Evolutionary conservation across 2,113 vertebrate species (phyloP).

Genomic region (Ochotona princeps): DNA sequence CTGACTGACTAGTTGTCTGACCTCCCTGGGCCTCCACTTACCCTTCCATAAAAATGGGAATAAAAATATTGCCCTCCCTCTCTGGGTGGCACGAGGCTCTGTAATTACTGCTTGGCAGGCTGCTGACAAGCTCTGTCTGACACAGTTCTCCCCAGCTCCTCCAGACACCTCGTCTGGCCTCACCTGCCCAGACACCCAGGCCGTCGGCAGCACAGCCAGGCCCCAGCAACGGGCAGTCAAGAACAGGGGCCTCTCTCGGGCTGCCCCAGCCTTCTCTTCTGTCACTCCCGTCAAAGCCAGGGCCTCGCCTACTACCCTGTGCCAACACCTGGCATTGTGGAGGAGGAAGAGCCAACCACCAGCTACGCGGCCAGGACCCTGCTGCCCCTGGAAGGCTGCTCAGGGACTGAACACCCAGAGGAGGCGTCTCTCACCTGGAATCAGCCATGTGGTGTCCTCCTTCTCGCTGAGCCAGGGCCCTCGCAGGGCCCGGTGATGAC

Average conservation of each 20-base stretch:
- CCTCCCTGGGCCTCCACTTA: slow-evolving; percentile 76
- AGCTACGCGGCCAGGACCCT: slow-evolving; percentile 57
- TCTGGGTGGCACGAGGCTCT: slow-evolving; percentile 72
- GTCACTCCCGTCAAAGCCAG: background rate
- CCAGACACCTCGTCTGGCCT: background rate
- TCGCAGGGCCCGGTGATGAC: slow-evolving; percentile 36
- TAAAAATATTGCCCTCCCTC: slow-evolving; percentile 72
- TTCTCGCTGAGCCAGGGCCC: slow-evolving; percentile 28
- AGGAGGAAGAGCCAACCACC: slow-evolving; percentile 55
- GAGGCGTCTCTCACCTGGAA: slow-evolving; percentile 36
- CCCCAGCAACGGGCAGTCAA: background rate
- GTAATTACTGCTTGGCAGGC: slow-evolving; percentile 78
- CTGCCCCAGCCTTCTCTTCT: background rate
- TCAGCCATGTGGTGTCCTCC: slow-evolving; percentile 66
- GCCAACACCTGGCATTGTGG: slow-evolving; percentile 53
- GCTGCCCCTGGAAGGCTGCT: slow-evolving; percentile 59
- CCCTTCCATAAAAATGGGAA: slow-evolving; percentile 78
- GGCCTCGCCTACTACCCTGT: background rate
- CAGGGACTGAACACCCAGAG: slow-evolving; percentile 22
- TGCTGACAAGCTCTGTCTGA: slow-evolving; percentile 69
- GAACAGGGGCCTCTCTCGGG: background rate
- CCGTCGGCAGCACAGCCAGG: background rate
- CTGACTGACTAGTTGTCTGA: slow-evolving; percentile 73
- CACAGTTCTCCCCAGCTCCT: slow-evolving; percentile 73
- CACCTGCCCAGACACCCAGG: background rate